Evolutionary conservation across 1,140 invertebrate species (phyloP).

Genomic region (Cheumatopsyche charites): DNA sequence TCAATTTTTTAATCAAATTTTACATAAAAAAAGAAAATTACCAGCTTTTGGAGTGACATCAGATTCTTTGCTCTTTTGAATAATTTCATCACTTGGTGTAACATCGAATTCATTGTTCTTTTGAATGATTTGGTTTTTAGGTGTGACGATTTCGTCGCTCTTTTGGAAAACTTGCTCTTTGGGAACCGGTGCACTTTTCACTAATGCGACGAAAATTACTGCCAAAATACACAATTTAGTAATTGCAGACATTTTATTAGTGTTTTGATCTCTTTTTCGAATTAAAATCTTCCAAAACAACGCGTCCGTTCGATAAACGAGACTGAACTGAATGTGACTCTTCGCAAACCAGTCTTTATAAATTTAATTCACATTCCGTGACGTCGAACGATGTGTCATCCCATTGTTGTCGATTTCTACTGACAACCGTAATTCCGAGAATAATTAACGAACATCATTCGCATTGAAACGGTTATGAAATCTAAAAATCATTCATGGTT

Average conservation of each 20-base stretch:
- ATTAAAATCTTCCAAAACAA: not conserved
- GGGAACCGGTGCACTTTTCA: conserved; percentile 32
- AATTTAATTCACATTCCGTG: not conserved
- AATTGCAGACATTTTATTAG: not conserved
- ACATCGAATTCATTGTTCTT: not conserved
- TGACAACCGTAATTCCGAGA: too few relatives aligned
- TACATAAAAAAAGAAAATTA: too few relatives aligned
- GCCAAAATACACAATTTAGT: conserved; percentile 24
- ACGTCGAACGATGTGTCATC: not conserved
- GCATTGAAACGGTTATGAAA: too few relatives aligned
- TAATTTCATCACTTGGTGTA: not conserved
- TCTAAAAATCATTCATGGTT: too few relatives aligned
- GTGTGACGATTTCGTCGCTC: not conserved
- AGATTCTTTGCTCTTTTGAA: too few relatives aligned
- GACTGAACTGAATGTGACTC: conserved; percentile 16
- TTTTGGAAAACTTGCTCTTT: conserved; percentile 7
- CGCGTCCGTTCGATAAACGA: not conserved
- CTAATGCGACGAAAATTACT: conserved; percentile 24
- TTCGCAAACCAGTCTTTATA: not conserved
- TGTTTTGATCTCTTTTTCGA: not conserved
- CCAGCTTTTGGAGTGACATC: too few relatives aligned
- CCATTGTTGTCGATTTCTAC: not conserved
- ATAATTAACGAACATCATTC: too few relatives aligned
- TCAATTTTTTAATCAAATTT: too few relatives aligned
- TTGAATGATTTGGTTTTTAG: conserved; percentile 10